A percentile compares a stretch with the other conserved stretches of the same genome.
Evolutionary conservation across 1,140 invertebrate species (phyloP).

Genomic region (Diabrotica undecimpunctata): DNA sequence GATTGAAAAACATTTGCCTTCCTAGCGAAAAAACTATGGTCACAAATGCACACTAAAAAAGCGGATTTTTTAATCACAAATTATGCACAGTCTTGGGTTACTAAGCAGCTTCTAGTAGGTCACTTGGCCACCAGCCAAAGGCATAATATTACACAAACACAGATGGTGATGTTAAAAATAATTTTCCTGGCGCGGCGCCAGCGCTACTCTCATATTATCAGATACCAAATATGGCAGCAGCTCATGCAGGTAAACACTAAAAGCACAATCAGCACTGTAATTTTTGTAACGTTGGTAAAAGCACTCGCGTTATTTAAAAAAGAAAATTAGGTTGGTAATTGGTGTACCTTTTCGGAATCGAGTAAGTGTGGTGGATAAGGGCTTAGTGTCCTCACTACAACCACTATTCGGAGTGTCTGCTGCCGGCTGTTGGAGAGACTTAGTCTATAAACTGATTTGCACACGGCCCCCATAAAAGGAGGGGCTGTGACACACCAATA

Average conservation of each 20-base stretch:
- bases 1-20: too few relatives aligned
- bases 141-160: slow-evolving; percentile 31
- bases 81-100: slow-evolving; percentile 6
- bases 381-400: slow-evolving; percentile 44
- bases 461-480: slow-evolving; percentile 44
- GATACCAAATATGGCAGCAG: slow-evolving; percentile 39
- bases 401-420: slow-evolving; percentile 47
- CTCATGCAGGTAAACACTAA: slow-evolving; percentile 19
- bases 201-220: slow-evolving; percentile 12
- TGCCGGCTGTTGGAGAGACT: slow-evolving; percentile 27
- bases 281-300: neutral
- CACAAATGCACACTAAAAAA: neutral
- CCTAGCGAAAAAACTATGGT: too few relatives aligned
- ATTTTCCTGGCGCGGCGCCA: slow-evolving; percentile 30
- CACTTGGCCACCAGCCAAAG: slow-evolving; percentile 33
- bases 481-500: slow-evolving; percentile 28
- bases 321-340: slow-evolving; percentile 2
- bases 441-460: slow-evolving; percentile 48
- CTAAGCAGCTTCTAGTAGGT: slow-evolving; percentile 34
- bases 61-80: too few relatives aligned
- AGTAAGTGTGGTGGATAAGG: slow-evolving; percentile 41
- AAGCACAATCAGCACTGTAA: neutral
- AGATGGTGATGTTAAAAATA: slow-evolving; percentile 33
- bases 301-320: slow-evolving; percentile 6
- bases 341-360: slow-evolving; percentile 46